phyloP scores from a whole-genome alignment of 1,140 invertebrate genomes.

The Drosophila miranda region DNA sequence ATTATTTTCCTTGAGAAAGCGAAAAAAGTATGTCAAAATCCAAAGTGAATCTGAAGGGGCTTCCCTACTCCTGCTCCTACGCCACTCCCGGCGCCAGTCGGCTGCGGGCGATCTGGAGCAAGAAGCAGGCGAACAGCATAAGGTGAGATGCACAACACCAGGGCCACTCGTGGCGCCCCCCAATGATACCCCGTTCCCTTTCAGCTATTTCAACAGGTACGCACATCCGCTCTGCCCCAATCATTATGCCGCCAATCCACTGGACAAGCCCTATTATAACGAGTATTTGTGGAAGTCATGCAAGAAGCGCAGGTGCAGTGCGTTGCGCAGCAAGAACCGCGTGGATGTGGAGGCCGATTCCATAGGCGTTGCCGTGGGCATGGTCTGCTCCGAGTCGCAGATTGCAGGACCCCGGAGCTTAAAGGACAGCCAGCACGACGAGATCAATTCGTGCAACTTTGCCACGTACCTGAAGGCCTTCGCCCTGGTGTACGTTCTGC shows the following conservation, averaged over 20 bases:
- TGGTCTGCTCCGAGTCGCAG: slow-evolving; percentile 14
- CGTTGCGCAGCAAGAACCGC: neutral
- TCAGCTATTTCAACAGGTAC: slow-evolving; percentile 13
- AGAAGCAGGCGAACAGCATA: neutral
- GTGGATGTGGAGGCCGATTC: slow-evolving; percentile 31
- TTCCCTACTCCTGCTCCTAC: neutral
- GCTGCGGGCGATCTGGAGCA: slow-evolving; percentile 12
- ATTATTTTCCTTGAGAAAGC: too few species aligned
- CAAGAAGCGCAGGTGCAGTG: neutral
- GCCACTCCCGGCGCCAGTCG: neutral
- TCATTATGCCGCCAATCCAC: neutral
- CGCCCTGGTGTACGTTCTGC: slow-evolving; percentile 65
- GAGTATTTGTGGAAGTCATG: slow-evolving; percentile 11
- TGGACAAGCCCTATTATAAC: neutral
- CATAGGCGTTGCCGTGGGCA: slow-evolving; percentile 33
- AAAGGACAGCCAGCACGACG: neutral
- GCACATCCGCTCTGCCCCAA: neutral
- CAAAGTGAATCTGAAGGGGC: neutral
- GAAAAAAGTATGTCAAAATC: too few species aligned
- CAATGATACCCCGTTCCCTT: neutral
- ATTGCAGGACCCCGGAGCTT: too few species aligned
- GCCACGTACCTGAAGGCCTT: slow-evolving; percentile 66
- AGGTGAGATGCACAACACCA: slow-evolving; percentile 22
- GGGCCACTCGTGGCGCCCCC: too few species aligned
- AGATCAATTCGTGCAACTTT: slow-evolving; percentile 19